Conservation (phyloP, 2,113 vertebrate species). For the Poeciliopsis prolifica region DNA sequence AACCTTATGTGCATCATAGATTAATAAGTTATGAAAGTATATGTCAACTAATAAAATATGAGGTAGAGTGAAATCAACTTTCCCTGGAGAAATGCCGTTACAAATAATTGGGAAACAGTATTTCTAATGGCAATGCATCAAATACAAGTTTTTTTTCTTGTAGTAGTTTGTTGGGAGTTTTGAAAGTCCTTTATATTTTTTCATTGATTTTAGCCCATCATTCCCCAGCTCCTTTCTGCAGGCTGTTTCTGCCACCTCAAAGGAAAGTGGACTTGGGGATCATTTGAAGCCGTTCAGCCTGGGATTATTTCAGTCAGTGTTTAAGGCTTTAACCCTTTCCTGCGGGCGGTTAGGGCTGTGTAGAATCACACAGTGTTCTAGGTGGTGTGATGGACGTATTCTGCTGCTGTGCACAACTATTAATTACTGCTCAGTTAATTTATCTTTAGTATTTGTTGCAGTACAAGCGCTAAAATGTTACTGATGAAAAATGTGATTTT, state of each 20-base stretch:
- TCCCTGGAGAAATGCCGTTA: constrained; percentile 17
- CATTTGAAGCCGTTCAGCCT: constrained; percentile 59
- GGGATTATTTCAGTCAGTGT: constrained; percentile 57
- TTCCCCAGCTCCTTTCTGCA: constrained; percentile 47
- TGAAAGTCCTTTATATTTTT: constrained; percentile 46
- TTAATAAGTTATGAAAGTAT: background rate
- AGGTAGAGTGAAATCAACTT: constrained; percentile 7
- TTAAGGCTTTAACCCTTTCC: constrained; percentile 56
- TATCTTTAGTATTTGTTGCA: background rate
- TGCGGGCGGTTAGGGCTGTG: constrained; percentile 39
- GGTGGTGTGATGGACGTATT: constrained; percentile 11
- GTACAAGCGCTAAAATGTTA: background rate
- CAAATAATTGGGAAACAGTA: constrained; percentile 4
- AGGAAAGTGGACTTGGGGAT: constrained; percentile 57
- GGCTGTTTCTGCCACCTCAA: constrained; percentile 51
- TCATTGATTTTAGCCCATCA: constrained; percentile 54
- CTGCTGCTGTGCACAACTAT: constrained; percentile 3
- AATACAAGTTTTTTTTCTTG: constrained; percentile 19
- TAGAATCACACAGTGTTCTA: constrained; percentile 43
- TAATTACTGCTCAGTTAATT: background rate
- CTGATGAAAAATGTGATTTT: background rate
- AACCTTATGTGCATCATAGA: background rate
- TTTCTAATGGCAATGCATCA: constrained; percentile 20
- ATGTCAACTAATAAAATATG: background rate
- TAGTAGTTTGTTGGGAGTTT: constrained; percentile 37